Evolutionary conservation across 2,888 invertebrate genomes (phyloP).

Genomic region (Rhodophaea formosa): DNA sequence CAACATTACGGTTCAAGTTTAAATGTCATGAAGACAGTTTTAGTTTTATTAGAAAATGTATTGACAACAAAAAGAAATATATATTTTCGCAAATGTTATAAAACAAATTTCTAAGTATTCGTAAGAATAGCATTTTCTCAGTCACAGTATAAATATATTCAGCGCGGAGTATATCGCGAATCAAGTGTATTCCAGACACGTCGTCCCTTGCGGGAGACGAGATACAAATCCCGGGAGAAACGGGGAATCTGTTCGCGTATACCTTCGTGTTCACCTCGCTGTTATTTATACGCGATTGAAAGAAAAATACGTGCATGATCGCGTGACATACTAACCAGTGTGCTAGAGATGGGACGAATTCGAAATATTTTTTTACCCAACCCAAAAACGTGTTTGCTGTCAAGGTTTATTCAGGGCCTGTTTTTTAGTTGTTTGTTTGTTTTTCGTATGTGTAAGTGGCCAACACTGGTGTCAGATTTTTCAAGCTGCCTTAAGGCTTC

Average conservation of each 20-base stretch:
- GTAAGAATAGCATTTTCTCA: neutral
- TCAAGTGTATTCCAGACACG: slow-evolving; percentile 65
- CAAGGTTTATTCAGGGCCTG: neutral
- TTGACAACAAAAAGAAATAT: too few relatives aligned
- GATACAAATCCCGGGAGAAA: slow-evolving; percentile 71
- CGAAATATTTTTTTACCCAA: neutral
- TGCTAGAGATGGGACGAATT: slow-evolving; percentile 1
- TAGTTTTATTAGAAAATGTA: too few relatives aligned
- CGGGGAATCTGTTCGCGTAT: slow-evolving; percentile 64
- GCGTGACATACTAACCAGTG: slow-evolving; percentile 38
- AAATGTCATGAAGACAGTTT: too few relatives aligned
- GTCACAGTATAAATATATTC: slow-evolving; percentile 1
- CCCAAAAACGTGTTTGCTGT: neutral
- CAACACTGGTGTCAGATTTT: too few relatives aligned
- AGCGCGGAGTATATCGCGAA: slow-evolving; percentile 28
- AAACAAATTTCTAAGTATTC: too few relatives aligned
- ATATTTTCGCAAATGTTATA: too few relatives aligned
- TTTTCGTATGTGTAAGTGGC: too few relatives aligned
- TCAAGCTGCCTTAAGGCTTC: too few relatives aligned
- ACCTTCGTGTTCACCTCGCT: slow-evolving; percentile 60
- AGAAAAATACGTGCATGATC: slow-evolving; percentile 60
- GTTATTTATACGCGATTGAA: slow-evolving; percentile 67
- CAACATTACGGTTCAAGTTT: too few relatives aligned
- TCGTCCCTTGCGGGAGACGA: slow-evolving; percentile 64
- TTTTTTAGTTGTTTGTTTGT: too few relatives aligned